Base-by-base conservation (phyloP, 2,797 vertebrate genomes). In the Luscinia luscinia region DNA sequence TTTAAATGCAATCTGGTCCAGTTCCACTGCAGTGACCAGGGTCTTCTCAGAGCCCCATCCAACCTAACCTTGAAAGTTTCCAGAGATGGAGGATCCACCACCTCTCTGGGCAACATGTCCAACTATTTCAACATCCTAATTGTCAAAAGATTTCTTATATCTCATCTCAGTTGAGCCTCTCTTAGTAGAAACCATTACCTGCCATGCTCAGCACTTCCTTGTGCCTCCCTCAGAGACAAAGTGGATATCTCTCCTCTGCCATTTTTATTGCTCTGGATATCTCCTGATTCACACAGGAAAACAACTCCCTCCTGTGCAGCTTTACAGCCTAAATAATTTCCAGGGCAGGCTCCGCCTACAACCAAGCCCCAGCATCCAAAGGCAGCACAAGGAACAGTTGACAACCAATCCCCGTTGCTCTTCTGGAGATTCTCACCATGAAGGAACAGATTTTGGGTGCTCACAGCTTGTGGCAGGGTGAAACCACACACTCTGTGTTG, bases 401-500 rank as follows among this genome's bases (percentile, higher is more conserved):
- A 14, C 15, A 91, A 6, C 7, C 62, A 28, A 11, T 27, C n/a
- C 18, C 40, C 41, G 3, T 8, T 43, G 41, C 40, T 61, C 3
- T 64, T 30, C 38, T 4, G 27, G 40, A 77, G n/a, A 34, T 26
- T n/a, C 7, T 87, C 54, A 54, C 6, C 27, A 2, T 1, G 26
- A 59, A 40, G 22, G 38, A 51, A 5, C 15, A 55, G 19, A 55
- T 23, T 1, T 62, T 9, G 28, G 28, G 34, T 27, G 23, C 38
- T 41, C 41, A 7, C 24, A 81, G 49, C 52, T 73, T 9, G 21
- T 28, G 26, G 64, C 8, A 81, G 26, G 41, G 15, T 68, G 22
- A 84, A 70, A 6, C 8, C 22, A 34, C 57, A 30, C 13, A 21
- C 0, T 0, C 12, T 4, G 3, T 22, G 40, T 12, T 63, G 30